Base-by-base conservation (phyloP, 2,797 vertebrate species). In the Amphiprion clarkii region DNA sequence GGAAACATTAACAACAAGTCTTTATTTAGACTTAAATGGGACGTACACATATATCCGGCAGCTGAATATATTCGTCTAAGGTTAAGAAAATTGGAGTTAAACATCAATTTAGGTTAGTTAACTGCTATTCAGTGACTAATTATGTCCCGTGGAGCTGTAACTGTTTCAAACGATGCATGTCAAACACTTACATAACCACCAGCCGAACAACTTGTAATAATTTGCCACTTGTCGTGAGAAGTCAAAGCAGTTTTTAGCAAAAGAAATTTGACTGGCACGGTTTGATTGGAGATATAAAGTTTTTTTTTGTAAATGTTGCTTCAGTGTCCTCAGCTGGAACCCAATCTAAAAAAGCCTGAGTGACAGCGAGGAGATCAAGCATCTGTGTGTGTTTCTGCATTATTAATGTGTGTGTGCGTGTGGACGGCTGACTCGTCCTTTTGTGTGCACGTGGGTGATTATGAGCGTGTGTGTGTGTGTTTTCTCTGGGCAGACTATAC, bases 281-380 rank as follows among this genome's bases (percentile, higher is more conserved):
- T 27, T 78, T 71, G 73, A 84, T 72, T 70, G 76, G 36, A 64
- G 70, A 23, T 69, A 39, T 55, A 48, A 77, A 65, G 23, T 78
- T 27, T 39, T 39, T 39, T 39, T 39, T 39, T 39, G 2, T 11
- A 78, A 80, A 66, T 7, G 57, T 81, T 71, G 49, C 69, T 83
- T 79, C 73, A 68, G 62, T 81, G 87, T 86, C 81, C 84, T 86
- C 81, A 69, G 65, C 74, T 87, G 82, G 80, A 85, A 82, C 79
- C 72, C 36, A 68, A 74, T 74, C 71, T 71, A 66, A 76, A 78
- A 78, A 78, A 87, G 74, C 70, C 72, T 88, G 87, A 83, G 71
- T 88, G 89, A 88, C 87, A 89, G 82, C 44, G 36, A 69, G 33
- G 67, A 80, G 85, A 87, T 90, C 75, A 90, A 86, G 81, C 81